Evolutionary conservation across 2,888 invertebrate genomes (phyloP).

Genomic region (Epinotia nisella): DNA sequence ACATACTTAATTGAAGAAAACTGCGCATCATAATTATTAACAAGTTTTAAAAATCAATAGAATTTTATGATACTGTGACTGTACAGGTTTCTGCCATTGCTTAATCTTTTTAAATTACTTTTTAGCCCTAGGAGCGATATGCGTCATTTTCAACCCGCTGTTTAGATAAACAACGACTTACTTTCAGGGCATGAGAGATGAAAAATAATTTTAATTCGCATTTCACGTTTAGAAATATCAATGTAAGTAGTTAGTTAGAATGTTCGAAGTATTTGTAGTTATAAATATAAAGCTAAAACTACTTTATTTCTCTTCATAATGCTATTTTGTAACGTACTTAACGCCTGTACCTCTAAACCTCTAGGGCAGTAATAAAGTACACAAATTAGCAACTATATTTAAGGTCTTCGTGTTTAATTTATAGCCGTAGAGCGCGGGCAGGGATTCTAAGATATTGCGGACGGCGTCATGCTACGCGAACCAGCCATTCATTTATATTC

Average conservation of each 20-base stretch:
- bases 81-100: no score
- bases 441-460: conserved; percentile 56
- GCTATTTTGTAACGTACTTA: conserved; percentile 9
- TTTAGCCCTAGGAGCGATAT: no score
- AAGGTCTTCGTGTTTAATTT: conserved; percentile 65
- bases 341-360: conserved; percentile 40
- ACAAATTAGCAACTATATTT: conserved; percentile 69
- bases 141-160: no score
- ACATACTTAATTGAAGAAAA: no score
- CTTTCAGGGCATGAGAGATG: no score
- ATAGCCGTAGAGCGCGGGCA: conserved; percentile 53
- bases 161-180: no score
- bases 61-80: no score
- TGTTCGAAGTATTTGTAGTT: not conserved
- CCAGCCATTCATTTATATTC: conserved; percentile 43
- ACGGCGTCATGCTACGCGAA: conserved; percentile 41
- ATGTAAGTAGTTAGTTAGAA: not conserved
- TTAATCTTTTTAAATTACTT: no score
- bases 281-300: not conserved
- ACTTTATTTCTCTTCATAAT: not conserved
- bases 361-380: conserved; percentile 54
- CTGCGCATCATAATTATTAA: no score
- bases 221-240: no score
- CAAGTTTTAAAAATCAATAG: no score
- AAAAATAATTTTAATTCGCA: no score